Evolutionary conservation across 2,888 invertebrate species (phyloP), one percentile per base, ranked within the genome.

Genomic region (Volucella bombylans): DNA sequence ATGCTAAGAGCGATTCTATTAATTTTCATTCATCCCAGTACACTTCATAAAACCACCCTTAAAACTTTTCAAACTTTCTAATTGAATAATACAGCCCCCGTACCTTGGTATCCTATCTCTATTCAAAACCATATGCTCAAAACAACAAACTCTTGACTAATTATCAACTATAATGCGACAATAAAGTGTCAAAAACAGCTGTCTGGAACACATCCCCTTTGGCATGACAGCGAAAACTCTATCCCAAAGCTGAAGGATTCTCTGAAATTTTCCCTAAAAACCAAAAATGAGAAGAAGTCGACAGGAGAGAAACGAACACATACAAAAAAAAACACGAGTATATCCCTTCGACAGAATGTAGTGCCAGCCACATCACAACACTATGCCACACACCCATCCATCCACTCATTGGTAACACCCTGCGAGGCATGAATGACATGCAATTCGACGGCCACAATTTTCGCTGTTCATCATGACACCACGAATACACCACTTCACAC

Each of bases 381-480:
- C 52, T 61, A 61, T 61, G 71, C 65, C 61, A 23, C 23, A 23
- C n/a, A n/a, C n/a, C n/a, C 23, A 23, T 1, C 23, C 23, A 31
- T 4, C 6, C 31, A 77, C 65, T 77, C 72, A 77, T 77, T 82
- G 77, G 82, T 18, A 77, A 69, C 73, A 82, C 57, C 52, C 82
- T 69, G 73, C 67, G 43, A 78, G 49, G 79, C 73, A 79, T 65
- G 73, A 47, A 57, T 83, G 82, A 83, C 79, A 79, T 65, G 79
- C 79, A 79, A 83, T 83, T 83, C 79, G 82, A 79, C 73, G 82
- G 79, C 73, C 68, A 79, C 69, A 83, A 79, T 74, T 83, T 83
- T 79, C 73, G 73, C 79, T 74, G 68, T 69, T 43, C 78, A 64
- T 69, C 68, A 64, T 55, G 54, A 15, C 54, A 68, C 68, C 59